phyloP scores from a whole-genome alignment of 2,888 invertebrate genomes.

The Rugalucina vietnamica region DNA sequence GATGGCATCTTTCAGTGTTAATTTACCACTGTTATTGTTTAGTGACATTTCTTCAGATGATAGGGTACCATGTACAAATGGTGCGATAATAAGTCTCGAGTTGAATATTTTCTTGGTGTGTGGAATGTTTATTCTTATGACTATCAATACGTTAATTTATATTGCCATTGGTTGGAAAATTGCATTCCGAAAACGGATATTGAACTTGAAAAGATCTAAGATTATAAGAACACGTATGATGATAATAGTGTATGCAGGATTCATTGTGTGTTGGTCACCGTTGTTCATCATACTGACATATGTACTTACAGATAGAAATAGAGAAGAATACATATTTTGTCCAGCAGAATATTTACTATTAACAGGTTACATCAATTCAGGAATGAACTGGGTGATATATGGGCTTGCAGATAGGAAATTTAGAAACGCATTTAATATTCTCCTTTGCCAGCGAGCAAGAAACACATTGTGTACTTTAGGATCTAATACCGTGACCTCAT shows the following conservation, averaged over 20 bases:
- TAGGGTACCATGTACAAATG: not conserved
- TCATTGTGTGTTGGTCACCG: not conserved
- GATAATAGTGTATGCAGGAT: not conserved
- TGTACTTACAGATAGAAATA: not conserved
- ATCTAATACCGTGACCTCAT: too few species aligned
- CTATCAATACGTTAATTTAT: not conserved
- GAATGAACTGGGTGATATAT: not conserved
- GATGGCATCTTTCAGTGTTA: not conserved
- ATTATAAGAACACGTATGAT: not conserved
- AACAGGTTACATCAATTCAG: not conserved
- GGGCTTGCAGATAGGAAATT: not conserved
- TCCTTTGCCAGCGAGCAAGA: not conserved
- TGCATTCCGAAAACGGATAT: not conserved
- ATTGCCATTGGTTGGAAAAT: not conserved
- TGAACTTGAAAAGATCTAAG: not conserved
- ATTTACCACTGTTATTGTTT: not conserved
- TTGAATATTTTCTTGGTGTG: not conserved
- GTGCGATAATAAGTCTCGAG: not conserved
- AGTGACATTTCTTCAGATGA: not conserved
- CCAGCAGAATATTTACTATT: not conserved
- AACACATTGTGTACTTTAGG: too few species aligned
- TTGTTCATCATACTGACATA: not conserved
- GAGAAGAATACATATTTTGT: not conserved
- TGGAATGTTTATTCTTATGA: not conserved
- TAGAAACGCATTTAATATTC: not conserved